Conservation (phyloP, 92 coral and sea anemone genomes). For the Porites divaricata region DNA sequence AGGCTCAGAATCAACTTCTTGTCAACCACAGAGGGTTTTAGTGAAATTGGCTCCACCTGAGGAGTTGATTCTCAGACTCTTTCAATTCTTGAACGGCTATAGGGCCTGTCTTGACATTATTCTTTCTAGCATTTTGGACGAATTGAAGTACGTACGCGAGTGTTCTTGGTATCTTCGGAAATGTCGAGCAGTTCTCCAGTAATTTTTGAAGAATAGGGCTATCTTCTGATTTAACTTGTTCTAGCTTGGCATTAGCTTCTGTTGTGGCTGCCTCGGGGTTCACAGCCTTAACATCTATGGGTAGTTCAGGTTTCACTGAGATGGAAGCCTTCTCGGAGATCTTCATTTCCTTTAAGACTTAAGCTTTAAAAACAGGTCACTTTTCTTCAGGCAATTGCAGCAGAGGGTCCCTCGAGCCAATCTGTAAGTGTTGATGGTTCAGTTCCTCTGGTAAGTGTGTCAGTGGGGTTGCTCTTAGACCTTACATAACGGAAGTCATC, state of each 20-base stretch:
- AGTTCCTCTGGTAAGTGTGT: slow-evolving; percentile 68
- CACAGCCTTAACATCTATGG: not conserved
- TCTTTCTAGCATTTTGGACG: slow-evolving; percentile 39
- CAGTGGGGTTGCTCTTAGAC: slow-evolving; percentile 70
- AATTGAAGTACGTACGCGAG: slow-evolving; percentile 62
- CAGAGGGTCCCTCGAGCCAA: slow-evolving; percentile 32
- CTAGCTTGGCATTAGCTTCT: not conserved
- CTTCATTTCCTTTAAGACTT: not conserved
- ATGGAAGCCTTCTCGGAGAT: not conserved
- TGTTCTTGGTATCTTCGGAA: slow-evolving; percentile 52
- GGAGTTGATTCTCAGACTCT: slow-evolving; percentile 47
- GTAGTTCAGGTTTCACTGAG: not conserved
- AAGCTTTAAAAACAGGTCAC: slow-evolving; percentile 28
- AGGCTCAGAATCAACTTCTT: slow-evolving; percentile 42
- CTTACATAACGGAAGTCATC: slow-evolving; percentile 61
- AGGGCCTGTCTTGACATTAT: slow-evolving; percentile 19
- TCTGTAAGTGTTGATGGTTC: slow-evolving; percentile 27
- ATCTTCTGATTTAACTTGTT: slow-evolving; percentile 18
- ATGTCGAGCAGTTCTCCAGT: slow-evolving; percentile 48
- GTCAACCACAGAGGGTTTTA: slow-evolving; percentile 39
- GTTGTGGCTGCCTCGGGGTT: not conserved
- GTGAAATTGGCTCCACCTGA: slow-evolving; percentile 61
- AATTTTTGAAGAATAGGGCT: slow-evolving; percentile 63
- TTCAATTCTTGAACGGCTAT: slow-evolving; percentile 9
- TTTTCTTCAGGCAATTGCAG: slow-evolving; percentile 31